Evolutionary conservation across 2,888 invertebrate species (phyloP), one percentile per base, ranked within the genome.

Genomic region (Venustoraphidia nigricollis): DNA sequence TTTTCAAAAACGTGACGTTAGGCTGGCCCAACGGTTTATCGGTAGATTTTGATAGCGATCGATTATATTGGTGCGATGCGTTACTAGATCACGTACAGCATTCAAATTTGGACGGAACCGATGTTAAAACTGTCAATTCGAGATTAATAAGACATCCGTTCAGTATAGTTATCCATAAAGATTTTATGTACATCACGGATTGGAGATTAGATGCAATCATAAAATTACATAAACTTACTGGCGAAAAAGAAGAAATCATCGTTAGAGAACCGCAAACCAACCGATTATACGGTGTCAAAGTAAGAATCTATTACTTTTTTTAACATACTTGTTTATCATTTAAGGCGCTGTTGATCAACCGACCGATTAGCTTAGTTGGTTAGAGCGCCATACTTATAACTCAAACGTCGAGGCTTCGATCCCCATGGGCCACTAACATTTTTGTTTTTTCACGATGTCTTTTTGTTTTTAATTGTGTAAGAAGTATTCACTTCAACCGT

Each of bases 21-120:
- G 95, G 95, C 3, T 97, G 96, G 96, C 97, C 97, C 0, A 97
- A 97, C 63, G 96, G 96, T 0, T 69, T 97, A 5, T 89, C 93
- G 2, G 88, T 97, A 53, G 97, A 97, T 66, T 92, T 89, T 60
- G 76, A 76, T 37, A 77, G 79, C 13, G 86, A 95, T 64, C 75
- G 94, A 10, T 72, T 97, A 1, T 97, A 96, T 66, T 97, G 97
- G 96, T 95, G 94, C 60, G 97, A 97, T 63, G 96, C 96, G 3
- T 68, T 94, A 2, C 71, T 96, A 8, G 96, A 97, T 66, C 94
- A 96, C 66, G 92, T 96, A 0, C 95, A 95, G 60, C 93, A 95
- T 62, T 83, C 93, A 0, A 84, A 84, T 57, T 71, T 95, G 5
- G 91, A 95, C 61, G 96, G 96, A 1, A 81, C 80, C 1, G 92